Base-by-base conservation (phyloP, 2,113 vertebrate genomes). In the Emydura subglobosa region DNA sequence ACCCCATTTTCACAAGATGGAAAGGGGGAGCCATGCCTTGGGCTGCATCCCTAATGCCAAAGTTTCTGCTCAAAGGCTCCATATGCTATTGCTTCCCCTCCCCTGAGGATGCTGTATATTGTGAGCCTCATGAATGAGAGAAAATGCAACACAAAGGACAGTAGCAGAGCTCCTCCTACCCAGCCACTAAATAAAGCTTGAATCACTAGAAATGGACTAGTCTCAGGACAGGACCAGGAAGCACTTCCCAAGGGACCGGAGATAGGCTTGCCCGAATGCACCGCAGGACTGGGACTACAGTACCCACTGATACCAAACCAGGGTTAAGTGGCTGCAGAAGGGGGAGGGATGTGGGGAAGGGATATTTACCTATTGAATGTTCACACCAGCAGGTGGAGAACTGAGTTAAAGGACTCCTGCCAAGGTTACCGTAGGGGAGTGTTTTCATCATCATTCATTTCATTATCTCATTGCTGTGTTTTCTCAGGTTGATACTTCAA, bases 361-460 rank as follows among this genome's bases (percentile, higher is more conserved):
- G 91, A 44, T 8, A 74, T 68, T 92, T 83, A 47, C 16, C 22
- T 49, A 34, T 24, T 81, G 76, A 47, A 85, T 12, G 49, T 81
- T 42, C 91, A 87, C 47, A 92, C 86, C 34, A 86, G 79, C 90
- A 94, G 88, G 59, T 44, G 17, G 51, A 94, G 84, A 88, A 85
- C 44, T 55, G 91, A 92, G 92, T 96, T 93, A 95, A 96, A 0
- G 0, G 79, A 27, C 42, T 87, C 1, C 89, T 93, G 91, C 50
- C 91, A 95, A 88, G 93, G 89, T 88, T 87, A 91, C 91, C 51
- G 88, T 31, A 0, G 0, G 47, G n/a, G 95, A 94, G 68, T 27
- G 19, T 24, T 95, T 85, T 92, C 90, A 79, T 89, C 86, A 92
- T 92, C 89, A 95, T 93, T 97, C 84, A 96, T 88, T 90, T 82